Base-by-base conservation (phyloP, 2,113 vertebrate species). In the Theristicus caerulescens region DNA sequence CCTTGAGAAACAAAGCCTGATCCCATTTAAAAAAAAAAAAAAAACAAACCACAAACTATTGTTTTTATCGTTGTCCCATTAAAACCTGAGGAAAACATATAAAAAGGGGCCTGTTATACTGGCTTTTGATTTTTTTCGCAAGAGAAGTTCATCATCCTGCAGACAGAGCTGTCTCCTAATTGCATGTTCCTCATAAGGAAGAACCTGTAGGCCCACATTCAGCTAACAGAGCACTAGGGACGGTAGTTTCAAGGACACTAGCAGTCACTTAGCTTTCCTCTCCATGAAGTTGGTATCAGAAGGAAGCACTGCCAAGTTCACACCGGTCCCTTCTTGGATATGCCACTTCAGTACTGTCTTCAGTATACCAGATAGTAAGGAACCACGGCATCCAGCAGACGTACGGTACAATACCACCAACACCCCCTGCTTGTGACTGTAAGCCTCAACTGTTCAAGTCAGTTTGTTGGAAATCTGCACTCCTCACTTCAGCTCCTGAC, bases 341-440 rank as follows among this genome's bases (percentile, higher is more conserved):
- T 21, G 36, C 11, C 40, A 32, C 21, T 36, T 73, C 24, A 69
- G 47, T 7, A 42, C 7, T 25, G 19, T 3, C 42, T 51, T 64
- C 67, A 61, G 26, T 36, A 65, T n/a, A 20, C 21, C 13, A n/a
- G 38, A 46, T 1, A 14, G 26, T 12, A 69, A 42, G 58, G 24
- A 88, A 31, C 6, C 11, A 49, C 20, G 2, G 2, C 42, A 38
- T 7, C 51, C 52, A 88, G 74, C 15, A 29, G 38, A 31, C 0
- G 3, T 11, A 22, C 0, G 0, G 52, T 18, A 29, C 29, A 38
- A 22, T 13, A 61, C 1, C 66, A 67, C 34, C 58, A n/a, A 2
- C 46, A 40, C 2, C 4, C 26, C 16, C 65, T 10, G 52, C 3
- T 42, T 4, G 2, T 7, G 59, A 34, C 32, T 42, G 26, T 7